Percentiles rank a stretch among this genome's conserved stretches.
These are phyloP conservation scores for Sebastes ruberrimus DNA, from an alignment of 2,797 vertebrate genomes.

Conservation along the genomic window DNA sequence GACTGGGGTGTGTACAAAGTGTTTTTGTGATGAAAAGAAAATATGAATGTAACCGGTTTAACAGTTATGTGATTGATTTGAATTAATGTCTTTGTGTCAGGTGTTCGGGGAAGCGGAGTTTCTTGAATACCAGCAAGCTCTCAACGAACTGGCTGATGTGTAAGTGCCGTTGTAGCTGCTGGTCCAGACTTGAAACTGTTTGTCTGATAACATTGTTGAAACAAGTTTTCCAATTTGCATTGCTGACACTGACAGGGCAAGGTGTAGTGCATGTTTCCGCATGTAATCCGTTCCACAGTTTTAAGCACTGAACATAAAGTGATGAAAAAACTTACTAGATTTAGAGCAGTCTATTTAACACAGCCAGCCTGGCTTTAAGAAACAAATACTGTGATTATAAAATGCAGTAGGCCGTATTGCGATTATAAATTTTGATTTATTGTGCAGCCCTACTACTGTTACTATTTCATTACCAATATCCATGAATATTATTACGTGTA, in stretches of 20 bases:
- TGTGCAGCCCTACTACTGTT: too few species aligned
- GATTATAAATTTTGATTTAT: too few species aligned
- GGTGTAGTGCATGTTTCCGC: neutral
- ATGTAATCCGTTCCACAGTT: neutral
- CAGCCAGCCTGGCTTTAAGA: neutral
- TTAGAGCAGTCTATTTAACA: neutral
- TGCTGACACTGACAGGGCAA: neutral
- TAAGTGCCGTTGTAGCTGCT: constrained; percentile 76
- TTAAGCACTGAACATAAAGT: neutral
- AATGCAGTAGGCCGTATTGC: too few species aligned
- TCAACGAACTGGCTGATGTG: constrained; percentile 89
- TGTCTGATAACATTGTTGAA: neutral
- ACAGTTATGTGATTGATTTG: neutral
- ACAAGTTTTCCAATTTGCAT: neutral
- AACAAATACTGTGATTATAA: too few species aligned
- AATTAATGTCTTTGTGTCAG: constrained; percentile 67
- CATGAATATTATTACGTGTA: neutral
- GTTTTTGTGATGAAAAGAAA: neutral
- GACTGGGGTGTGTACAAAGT: constrained; percentile 85
- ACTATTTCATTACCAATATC: neutral
- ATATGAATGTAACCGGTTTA: neutral
- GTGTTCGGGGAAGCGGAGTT: constrained; percentile 91
- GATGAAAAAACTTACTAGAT: neutral
- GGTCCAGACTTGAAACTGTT: constrained; percentile 22
- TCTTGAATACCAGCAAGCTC: constrained; percentile 90